Evolutionary conservation across 1,140 invertebrate species (phyloP).

Genomic region (Formica selysi): DNA sequence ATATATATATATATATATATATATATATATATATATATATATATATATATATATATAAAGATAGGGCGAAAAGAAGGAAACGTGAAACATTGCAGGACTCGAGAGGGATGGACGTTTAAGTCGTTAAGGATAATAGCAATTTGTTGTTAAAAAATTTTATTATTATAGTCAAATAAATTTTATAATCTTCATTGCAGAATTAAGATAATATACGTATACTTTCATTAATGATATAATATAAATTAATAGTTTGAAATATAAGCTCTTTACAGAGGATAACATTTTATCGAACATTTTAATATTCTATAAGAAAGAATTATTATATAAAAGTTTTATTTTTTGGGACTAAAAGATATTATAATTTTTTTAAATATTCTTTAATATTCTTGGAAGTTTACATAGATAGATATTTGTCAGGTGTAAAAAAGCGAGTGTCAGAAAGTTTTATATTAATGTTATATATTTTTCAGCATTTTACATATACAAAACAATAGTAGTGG

Average conservation of each 20-base stretch:
- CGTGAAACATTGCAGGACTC: slow-evolving; percentile 32
- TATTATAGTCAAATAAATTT: not conserved
- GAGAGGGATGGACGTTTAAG: not conserved
- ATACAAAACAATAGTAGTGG: slow-evolving; percentile 9
- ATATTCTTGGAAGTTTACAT: not conserved
- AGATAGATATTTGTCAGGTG: slow-evolving; percentile 18
- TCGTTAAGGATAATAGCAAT: not conserved
- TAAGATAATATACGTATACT: not conserved
- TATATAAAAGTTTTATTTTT: slow-evolving; percentile 20
- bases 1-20: not conserved
- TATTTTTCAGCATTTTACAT: not conserved
- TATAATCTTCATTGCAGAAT: slow-evolving; percentile 1
- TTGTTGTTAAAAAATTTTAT: slow-evolving; percentile 11
- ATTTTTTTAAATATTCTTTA: not conserved
- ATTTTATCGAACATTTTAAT: slow-evolving; percentile 13
- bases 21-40: not conserved
- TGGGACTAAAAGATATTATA: not conserved
- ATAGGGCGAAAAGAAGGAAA: not conserved
- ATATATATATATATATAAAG: too few species aligned
- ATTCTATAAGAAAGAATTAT: not conserved
- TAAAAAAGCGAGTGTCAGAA: not conserved
- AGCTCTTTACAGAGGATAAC: not conserved
- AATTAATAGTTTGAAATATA: slow-evolving; percentile 30
- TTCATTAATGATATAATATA: not conserved
- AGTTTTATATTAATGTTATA: slow-evolving; percentile 39